Conservation (phyloP, 1,140 invertebrate species). For the Phymastichus coffea region DNA sequence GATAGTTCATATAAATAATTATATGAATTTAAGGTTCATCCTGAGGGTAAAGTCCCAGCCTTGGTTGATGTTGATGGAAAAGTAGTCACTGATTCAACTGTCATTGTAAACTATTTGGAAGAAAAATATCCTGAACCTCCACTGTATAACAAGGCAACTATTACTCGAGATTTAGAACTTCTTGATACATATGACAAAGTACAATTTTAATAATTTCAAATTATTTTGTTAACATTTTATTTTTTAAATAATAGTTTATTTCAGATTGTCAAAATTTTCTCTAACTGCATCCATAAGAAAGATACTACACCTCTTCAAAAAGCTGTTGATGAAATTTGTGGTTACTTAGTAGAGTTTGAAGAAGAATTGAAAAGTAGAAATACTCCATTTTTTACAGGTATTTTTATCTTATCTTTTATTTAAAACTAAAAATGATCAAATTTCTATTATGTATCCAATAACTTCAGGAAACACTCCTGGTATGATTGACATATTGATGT, state of each 20-base stretch:
- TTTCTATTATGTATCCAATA: neutral
- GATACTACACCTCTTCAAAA: slow-evolving; percentile 37
- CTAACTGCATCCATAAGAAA: slow-evolving; percentile 37
- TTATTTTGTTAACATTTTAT: slow-evolving; percentile 8
- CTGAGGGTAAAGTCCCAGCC: slow-evolving; percentile 62
- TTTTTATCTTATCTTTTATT: neutral
- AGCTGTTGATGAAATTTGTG: slow-evolving; percentile 36
- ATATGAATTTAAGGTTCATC: slow-evolving; percentile 52
- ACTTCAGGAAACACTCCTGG: slow-evolving; percentile 36
- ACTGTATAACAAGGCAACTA: slow-evolving; percentile 53
- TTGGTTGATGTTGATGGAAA: slow-evolving; percentile 55
- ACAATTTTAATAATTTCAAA: slow-evolving; percentile 10
- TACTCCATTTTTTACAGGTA: slow-evolving; percentile 44
- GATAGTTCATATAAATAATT: neutral
- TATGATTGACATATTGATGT: slow-evolving; percentile 44
- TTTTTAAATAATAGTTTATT: slow-evolving; percentile 7
- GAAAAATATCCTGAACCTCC: slow-evolving; percentile 56
- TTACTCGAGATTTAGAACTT: slow-evolving; percentile 56
- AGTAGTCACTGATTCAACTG: slow-evolving; percentile 55
- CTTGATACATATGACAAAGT: slow-evolving; percentile 51
- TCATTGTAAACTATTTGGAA: slow-evolving; percentile 60
- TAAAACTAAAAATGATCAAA: neutral
- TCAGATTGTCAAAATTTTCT: slow-evolving; percentile 38
- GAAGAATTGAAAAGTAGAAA: slow-evolving; percentile 39
- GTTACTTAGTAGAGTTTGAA: slow-evolving; percentile 40